Evolutionary conservation across 2,113 vertebrate genomes (phyloP), one percentile per base, ranked within the genome.

Genomic region (Coryphaenoides rupestris): DNA sequence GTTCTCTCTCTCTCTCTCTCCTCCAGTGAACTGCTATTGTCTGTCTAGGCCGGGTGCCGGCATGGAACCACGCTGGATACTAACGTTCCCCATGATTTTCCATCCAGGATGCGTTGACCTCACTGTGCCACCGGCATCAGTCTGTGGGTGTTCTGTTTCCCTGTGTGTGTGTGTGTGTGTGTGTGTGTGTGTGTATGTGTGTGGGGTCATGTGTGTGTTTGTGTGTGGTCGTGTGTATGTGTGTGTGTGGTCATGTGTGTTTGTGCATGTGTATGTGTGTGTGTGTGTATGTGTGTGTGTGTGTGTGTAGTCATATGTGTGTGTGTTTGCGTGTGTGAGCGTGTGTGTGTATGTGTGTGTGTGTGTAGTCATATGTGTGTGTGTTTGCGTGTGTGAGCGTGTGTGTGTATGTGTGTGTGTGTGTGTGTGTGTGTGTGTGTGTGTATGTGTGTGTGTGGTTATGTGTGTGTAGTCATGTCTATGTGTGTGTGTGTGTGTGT

Each of bases 141-240:
- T 58, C 23, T 19, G 13, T 19, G 28, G 10, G 5, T 60, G 28
- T 33, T 33, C 28, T 33, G 28, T 33, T 33, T 33, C 5, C 28
- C 28, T 60, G n/a, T 53, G 21, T 23, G 56, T 54, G 5, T 2
- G 69, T 58, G 49, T 12, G 21, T 22, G 60, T 45, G 24, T 53
- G 24, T 55, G 78, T 73, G 73, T 72, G 70, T 72, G 74, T 69
- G 69, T 61, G 69, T 71, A 66, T 58, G 46, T 68, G 68, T 76
- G 66, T 21, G 68, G 75, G n/a, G n/a, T n/a, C n/a, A n/a, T 19
- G 13, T 19, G 28, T 19, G 5, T 60, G 28, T 33, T 33, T 60
- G n/a, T 53, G 21, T 23, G 56, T 54, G 5, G n/a, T n/a, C n/a
- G n/a, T 2, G 69, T 58, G 49, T 12, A 19, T 22, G 60, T 45